Evolutionary conservation across 2,888 invertebrate species (phyloP), one percentile per base, ranked within the genome.

Genomic region (Heteropelma amictum): DNA sequence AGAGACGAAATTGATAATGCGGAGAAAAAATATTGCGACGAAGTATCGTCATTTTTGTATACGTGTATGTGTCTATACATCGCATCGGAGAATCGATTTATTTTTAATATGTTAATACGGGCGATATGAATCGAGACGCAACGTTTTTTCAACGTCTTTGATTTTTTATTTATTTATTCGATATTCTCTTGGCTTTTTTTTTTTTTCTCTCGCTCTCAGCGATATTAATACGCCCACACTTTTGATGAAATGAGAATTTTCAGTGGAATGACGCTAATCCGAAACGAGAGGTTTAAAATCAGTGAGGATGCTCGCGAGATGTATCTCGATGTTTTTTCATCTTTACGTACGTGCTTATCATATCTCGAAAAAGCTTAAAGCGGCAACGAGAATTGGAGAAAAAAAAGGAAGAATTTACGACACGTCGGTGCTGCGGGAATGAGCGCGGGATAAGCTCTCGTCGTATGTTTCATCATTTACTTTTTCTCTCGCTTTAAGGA

Each of bases 231-330:
- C 68, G 28, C 56, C 45, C 42, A 70, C 63, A 21, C 17, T 23
- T 40, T 45, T 56, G 35, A 35, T 33, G 23, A 14, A 51, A 42
- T 42, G 35, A 45, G 63, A 53, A 63, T 63, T 63, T 68, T 51
- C 42, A n/a, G 26, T 56, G 40, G 28, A 63, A 73, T 63, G 73
- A 74, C 73, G 51, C 53, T 74, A 74, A 74, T 74, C 73, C 51
- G 30, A 54, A n/a, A 28, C n/a, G 56, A 42, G 35, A 28, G 23
- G 35, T 19, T 26, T 45, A 33, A 54, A 58, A 28, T 58, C 69
- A 45, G 51, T 40, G 51, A 45, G 51, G 42, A 63, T 51, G 12
- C 35, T 21, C 42, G 42, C 47, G 38, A 40, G 38, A 38, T 56
- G n/a, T 26, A 6, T 38, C 35, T 49, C 21, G 1, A 33, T 49